Base-by-base conservation (phyloP, 2,797 vertebrate species). In the Chromobotia macracanthus region DNA sequence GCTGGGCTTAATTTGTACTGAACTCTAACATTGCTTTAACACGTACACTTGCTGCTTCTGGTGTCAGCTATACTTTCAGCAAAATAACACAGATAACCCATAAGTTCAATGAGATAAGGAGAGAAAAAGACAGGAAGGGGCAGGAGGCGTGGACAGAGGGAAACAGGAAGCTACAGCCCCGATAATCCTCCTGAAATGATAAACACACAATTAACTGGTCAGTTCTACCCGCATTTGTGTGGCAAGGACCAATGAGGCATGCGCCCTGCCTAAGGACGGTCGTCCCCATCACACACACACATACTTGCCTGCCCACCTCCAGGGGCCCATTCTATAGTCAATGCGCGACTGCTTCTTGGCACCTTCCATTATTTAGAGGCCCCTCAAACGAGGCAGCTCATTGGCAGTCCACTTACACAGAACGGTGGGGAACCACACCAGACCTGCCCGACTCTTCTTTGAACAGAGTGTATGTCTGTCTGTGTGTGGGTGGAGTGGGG, bases 171-270 rank as follows among this genome's bases (percentile, higher is more conserved):
- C 56, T 86, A 88, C 81, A 82, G 78, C 80, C 61, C 80, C 16
- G 10, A 81, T 82, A 77, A 67, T 85, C 81, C 70, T 78, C 58
- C 80, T 73, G 53, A 79, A 80, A 84, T 89, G 83, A 87, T 86
- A 85, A 91, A 86, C 83, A 79, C 77, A 81, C 75, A 86, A 80
- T 86, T 88, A 88, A 83, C 77, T 83, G 85, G 73, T 87, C 67
- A 83, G 86, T 85, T 83, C 86, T 19, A 69, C 75, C 75, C 19
- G 53, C 66, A 68, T 84, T 82, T 68, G 66, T 73, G 41, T 67
- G 41, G 80, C 70, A 60, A 64, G 78, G 75, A 67, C 80, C 82
- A 85, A 79, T 79, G 79, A 75, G 78, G 83, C 75, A 66, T 75
- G 64, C 35, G 16, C 44, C 70, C 50, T 71, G 81, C 81, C 72